phyloP scores from a whole-genome alignment of 2,113 vertebrate species.

The Amblyornis subalaris region DNA sequence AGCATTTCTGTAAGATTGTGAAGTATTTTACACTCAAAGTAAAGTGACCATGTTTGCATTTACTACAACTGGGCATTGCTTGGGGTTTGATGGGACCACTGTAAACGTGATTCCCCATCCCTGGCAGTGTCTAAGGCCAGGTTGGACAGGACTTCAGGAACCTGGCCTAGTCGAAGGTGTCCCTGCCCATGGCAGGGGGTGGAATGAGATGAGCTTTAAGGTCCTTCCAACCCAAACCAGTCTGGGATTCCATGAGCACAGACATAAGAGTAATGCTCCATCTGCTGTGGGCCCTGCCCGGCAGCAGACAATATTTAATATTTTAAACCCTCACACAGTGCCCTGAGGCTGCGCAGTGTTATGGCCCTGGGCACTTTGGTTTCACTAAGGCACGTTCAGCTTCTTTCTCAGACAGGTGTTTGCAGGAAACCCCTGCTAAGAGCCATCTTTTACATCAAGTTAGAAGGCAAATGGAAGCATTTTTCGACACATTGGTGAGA shows the following conservation, averaged over 20 bases:
- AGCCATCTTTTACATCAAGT: not conserved
- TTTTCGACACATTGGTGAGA: not conserved
- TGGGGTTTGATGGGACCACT: not conserved
- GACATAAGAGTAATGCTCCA: not conserved
- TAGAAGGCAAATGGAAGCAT: not conserved
- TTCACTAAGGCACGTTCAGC: not conserved
- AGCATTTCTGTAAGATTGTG: fast-evolving
- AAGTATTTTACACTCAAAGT: fast-evolving
- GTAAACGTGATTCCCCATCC: fast-evolving
- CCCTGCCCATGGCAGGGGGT: not conserved
- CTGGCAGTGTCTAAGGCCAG: not conserved
- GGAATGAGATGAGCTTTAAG: not conserved
- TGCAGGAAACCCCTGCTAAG: not conserved
- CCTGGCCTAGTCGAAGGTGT: not conserved
- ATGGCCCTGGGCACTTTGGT: not conserved
- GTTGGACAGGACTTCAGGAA: not conserved
- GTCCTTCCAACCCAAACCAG: not conserved
- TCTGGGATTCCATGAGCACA: not conserved
- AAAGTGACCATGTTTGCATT: not conserved
- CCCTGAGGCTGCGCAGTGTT: not conserved
- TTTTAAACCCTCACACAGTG: not conserved
- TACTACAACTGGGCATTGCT: not conserved
- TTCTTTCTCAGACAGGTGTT: not conserved
- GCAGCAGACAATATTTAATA: not conserved
- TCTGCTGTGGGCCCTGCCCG: not conserved